Percentiles rank a stretch among this genome's conserved stretches.
Evolutionary conservation across 2,797 vertebrate genomes (phyloP).

Genomic region (Zonotrichia albicollis): DNA sequence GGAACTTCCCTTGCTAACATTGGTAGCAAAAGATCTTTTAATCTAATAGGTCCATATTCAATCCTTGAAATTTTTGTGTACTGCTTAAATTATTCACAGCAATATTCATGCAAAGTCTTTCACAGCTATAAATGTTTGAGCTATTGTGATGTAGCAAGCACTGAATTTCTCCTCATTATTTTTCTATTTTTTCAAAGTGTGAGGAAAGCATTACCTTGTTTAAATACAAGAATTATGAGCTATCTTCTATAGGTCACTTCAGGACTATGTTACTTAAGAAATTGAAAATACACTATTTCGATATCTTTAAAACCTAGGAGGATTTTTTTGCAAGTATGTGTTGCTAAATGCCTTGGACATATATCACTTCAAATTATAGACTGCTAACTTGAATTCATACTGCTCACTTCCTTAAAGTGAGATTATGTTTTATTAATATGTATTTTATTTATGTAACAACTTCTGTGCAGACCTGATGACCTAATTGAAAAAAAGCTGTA

Average conservation of each 20-base stretch:
- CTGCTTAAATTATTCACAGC: background rate
- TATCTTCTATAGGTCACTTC: background rate
- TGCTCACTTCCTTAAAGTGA: background rate
- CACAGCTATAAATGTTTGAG: background rate
- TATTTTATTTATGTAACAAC: background rate
- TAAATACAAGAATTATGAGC: background rate
- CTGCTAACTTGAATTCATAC: background rate
- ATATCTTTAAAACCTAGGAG: background rate
- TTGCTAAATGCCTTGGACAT: background rate
- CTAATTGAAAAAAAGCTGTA: background rate
- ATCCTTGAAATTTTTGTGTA: background rate
- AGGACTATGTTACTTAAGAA: slow-evolving; percentile 21
- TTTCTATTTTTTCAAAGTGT: background rate
- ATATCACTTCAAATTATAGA: background rate
- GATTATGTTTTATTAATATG: background rate
- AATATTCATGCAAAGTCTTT: background rate
- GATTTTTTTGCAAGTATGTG: background rate
- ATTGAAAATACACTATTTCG: background rate
- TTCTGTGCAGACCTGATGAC: background rate
- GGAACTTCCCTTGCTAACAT: background rate
- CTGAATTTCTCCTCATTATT: background rate
- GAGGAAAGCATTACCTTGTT: slow-evolving; percentile 18
- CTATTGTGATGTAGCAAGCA: background rate
- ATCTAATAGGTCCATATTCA: background rate
- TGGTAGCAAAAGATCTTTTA: background rate